Percentiles rank a stretch among this genome's conserved stretches.
phyloP scores from a whole-genome alignment of 2,113 vertebrate species.

The Percopsis transmontana region DNA sequence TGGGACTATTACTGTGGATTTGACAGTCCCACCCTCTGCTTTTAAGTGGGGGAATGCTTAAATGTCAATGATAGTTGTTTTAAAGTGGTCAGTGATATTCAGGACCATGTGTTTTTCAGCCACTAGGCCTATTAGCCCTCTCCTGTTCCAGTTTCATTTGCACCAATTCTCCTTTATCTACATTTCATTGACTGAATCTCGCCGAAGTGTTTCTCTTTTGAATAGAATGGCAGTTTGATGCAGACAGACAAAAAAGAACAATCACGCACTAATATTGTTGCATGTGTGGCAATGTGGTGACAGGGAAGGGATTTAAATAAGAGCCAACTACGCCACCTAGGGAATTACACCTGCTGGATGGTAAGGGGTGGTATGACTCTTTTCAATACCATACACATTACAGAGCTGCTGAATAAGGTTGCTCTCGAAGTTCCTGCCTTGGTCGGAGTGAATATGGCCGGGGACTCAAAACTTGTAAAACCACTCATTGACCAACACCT shows the following conservation, averaged over 20 bases:
- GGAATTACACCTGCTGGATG: constrained; percentile 36
- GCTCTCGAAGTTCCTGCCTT: constrained; percentile 26
- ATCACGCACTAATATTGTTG: constrained; percentile 50
- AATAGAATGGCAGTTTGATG: constrained; percentile 41
- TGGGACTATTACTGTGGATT: too few relatives aligned
- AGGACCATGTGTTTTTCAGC: constrained; percentile 51
- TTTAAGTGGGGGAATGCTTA: too few relatives aligned
- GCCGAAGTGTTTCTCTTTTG: constrained; percentile 54
- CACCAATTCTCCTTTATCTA: constrained; percentile 63
- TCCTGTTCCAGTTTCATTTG: constrained; percentile 60
- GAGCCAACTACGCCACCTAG: too few relatives aligned
- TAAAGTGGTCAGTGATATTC: constrained; percentile 60
- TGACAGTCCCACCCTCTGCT: too few relatives aligned
- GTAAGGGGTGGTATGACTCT: constrained; percentile 37
- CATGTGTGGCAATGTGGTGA: constrained; percentile 57
- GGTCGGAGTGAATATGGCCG: neutral
- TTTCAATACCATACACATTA: neutral
- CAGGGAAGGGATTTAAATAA: too few relatives aligned
- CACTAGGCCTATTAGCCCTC: constrained; percentile 36
- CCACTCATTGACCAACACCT: neutral
- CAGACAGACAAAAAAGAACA: constrained; percentile 45
- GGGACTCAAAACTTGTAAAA: constrained; percentile 19
- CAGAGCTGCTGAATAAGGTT: constrained; percentile 18
- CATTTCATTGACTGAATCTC: constrained; percentile 69
- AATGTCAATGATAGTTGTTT: too few relatives aligned